These are phyloP conservation scores for Rhopalosiphum maidis DNA, from an alignment of 1,140 invertebrate species.

Conservation along the genomic window DNA sequence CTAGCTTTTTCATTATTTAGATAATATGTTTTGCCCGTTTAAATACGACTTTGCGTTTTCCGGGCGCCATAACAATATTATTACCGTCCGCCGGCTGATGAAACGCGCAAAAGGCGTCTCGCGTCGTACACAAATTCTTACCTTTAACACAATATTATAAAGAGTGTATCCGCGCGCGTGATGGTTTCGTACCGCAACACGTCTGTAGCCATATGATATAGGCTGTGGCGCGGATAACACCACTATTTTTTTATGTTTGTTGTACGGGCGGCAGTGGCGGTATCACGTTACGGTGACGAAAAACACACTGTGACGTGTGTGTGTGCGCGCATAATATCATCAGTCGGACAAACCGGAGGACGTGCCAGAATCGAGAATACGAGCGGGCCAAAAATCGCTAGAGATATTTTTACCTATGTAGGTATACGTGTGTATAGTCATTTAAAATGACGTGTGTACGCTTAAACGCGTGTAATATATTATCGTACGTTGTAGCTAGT, in stretches of 20 bases:
- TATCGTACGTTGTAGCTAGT: too few species aligned
- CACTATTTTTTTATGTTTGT: too few species aligned
- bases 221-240: too few species aligned
- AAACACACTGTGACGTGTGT: not conserved
- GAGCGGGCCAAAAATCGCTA: not conserved
- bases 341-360: not conserved
- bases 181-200: too few species aligned
- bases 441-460: not conserved
- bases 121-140: not conserved
- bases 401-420: conserved; percentile 8
- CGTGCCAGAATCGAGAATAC: not conserved
- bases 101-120: not conserved
- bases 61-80: too few species aligned
- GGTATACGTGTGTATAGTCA: not conserved
- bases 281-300: not conserved
- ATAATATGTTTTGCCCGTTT: not conserved
- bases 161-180: too few species aligned
- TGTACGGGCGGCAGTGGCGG: too few species aligned
- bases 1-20: too few species aligned
- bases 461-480: not conserved
- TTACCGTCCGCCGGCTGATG: not conserved
- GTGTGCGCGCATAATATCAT: not conserved
- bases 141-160: too few species aligned
- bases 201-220: too few species aligned
- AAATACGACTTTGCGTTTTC: not conserved